These are phyloP conservation scores for Desoria tigrina DNA, from an alignment of 2,888 invertebrate genomes.

Conservation along the genomic window DNA sequence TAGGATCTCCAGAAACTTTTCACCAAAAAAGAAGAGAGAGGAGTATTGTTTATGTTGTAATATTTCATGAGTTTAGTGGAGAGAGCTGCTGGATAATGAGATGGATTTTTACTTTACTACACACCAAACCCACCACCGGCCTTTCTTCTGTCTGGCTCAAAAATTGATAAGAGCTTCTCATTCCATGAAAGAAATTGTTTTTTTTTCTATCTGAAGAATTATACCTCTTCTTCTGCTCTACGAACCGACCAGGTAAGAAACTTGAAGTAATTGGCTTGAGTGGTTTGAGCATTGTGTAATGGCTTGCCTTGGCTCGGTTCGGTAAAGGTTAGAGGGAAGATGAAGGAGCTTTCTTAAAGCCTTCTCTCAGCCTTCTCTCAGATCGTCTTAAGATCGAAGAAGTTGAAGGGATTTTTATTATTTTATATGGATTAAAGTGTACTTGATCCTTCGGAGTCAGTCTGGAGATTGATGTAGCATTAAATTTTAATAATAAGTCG, in stretches of 20 bases:
- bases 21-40: background rate
- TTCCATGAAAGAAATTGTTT: background rate
- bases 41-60: constrained; percentile 7
- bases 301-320: background rate
- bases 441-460: constrained; percentile 17
- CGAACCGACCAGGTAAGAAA: constrained; percentile 1
- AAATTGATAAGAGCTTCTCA: constrained; percentile 12
- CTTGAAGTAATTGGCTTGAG: constrained; percentile 14
- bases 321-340: background rate
- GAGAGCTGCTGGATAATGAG: constrained; percentile 15
- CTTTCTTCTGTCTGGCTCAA: constrained; percentile 3
- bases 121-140: background rate
- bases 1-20: too few species aligned
- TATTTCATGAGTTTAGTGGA: constrained; percentile 11
- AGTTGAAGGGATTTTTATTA: background rate
- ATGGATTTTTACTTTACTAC: constrained; percentile 14
- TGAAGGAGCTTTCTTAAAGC: too few species aligned
- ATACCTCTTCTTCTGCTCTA: too few species aligned
- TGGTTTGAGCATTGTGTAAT: constrained; percentile 5
- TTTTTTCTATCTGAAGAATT: background rate
- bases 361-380: too few species aligned
- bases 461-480: constrained; percentile 21
- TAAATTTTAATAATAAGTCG: constrained; percentile 26
- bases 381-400: background rate
- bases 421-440: constrained; percentile 22